Evolutionary conservation across 2,888 invertebrate genomes (phyloP).

Genomic region (Uloborus plumipes): DNA sequence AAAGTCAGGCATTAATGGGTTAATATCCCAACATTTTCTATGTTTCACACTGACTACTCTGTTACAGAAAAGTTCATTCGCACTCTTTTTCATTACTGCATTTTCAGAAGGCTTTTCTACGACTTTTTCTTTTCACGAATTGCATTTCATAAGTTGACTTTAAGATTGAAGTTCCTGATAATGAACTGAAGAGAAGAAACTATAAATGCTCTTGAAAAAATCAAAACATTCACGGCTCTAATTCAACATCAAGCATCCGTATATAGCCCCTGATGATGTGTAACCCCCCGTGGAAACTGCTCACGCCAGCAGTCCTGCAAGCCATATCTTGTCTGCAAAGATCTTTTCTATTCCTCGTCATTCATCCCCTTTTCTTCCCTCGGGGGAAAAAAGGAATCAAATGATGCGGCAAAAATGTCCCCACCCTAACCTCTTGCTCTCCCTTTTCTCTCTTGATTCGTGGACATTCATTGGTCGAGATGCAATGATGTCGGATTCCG

Average conservation of each 20-base stretch:
- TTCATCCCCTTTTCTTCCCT: neutral
- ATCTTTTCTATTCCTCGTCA: constrained; percentile 50
- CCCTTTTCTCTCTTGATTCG: neutral
- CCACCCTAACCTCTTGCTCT: constrained; percentile 11
- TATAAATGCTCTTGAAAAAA: neutral
- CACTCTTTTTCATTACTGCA: no score
- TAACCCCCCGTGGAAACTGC: constrained; percentile 52
- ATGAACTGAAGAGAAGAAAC: neutral
- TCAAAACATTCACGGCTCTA: neutral
- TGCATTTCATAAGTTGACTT: neutral
- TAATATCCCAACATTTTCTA: no score
- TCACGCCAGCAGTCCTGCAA: constrained; percentile 35
- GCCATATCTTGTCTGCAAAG: constrained; percentile 49
- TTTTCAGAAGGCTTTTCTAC: no score
- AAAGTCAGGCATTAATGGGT: no score
- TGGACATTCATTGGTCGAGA: constrained; percentile 34
- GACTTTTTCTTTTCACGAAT: no score
- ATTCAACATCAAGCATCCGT: no score
- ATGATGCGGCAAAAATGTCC: constrained; percentile 56
- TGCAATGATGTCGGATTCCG: constrained; percentile 18
- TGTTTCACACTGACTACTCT: no score
- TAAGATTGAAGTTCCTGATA: neutral
- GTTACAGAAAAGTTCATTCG: no score
- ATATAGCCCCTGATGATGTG: neutral
- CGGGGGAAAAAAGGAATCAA: constrained; percentile 2